Base-by-base conservation (phyloP, 2,113 vertebrate genomes). In the Ammodytes dubius region DNA sequence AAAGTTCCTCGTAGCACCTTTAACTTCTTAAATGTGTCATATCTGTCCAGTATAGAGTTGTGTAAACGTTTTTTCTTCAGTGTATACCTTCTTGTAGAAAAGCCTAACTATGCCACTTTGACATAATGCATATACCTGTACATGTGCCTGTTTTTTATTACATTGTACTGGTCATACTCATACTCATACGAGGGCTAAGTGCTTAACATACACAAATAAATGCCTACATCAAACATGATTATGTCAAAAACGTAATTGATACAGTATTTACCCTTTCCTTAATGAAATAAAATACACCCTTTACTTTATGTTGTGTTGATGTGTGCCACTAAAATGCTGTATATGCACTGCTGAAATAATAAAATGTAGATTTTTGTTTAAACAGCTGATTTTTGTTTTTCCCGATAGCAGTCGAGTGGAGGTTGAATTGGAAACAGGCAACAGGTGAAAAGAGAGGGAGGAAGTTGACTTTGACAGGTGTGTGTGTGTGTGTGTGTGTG, bases 351-450 rank as follows among this genome's bases (percentile, higher is more conserved):
- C 87, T 84, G 85, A 80, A 84, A 79, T 82, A 94, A 86, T 91
- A 92, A 93, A 92, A 69, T 74, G 74, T 85, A 90, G 77, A 74
- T 87, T 79, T 79, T 27, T 93, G 89, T 93, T 93, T 88, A 83
- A 89, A 85, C 74, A 77, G 53, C 67, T 85, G 65, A 86, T 17
- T 39, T 79, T 14, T 81, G 74, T 91, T 91, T 61, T 88, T 88
- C 39, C 50, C 81, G 79, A 60, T 52, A 35, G 65, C n/a, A 57
- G 2, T 5, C 13, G 10, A 43, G 17, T 15, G 60, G 58, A 52
- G 42, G 63, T 27, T 37, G 70, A 77, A 52, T 47, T 72, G 19
- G 68, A 83, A 85, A 76, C 71, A 70, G 75, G 12, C 40, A 59
- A 27, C 70, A 69, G 65, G 65, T 72, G 65, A 67, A 61, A 58